phyloP scores from a whole-genome alignment of 2,888 invertebrate species.

The Suillia variegata region DNA sequence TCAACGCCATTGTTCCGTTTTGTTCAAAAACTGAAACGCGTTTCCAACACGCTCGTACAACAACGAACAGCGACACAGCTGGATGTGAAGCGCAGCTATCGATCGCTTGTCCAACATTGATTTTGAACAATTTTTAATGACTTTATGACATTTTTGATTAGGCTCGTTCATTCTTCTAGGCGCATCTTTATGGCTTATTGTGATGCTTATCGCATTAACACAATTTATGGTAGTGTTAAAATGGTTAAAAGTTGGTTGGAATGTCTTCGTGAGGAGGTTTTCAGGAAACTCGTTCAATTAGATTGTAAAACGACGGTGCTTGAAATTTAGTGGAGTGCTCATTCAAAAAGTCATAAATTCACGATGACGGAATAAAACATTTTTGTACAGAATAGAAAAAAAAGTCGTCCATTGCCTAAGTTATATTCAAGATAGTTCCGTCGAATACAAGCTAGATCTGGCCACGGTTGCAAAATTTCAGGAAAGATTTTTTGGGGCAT shows the following conservation, averaged over 20 bases:
- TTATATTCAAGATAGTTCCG: too few relatives aligned
- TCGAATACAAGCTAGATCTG: too few relatives aligned
- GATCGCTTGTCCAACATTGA: neutral
- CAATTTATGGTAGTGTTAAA: constrained; percentile 41
- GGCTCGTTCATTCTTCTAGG: neutral
- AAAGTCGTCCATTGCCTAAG: too few relatives aligned
- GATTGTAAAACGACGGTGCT: too few relatives aligned
- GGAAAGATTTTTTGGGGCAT: too few relatives aligned
- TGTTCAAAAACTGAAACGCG: constrained; percentile 9
- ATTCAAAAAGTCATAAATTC: too few relatives aligned
- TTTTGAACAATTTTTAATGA: neutral
- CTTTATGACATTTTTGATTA: constrained; percentile 5
- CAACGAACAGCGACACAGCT: neutral
- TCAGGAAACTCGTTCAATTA: neutral
- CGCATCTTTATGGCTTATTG: constrained; percentile 19
- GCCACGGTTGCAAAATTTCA: too few relatives aligned
- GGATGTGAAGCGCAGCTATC: neutral
- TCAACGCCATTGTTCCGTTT: constrained; percentile 29
- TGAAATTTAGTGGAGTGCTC: too few relatives aligned
- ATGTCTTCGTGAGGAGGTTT: neutral
- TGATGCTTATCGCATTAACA: constrained; percentile 48
- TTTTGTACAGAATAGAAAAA: too few relatives aligned
- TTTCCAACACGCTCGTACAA: neutral
- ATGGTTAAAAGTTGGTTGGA: too few relatives aligned
- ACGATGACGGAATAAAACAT: too few relatives aligned